Evolutionary conservation across 2,797 vertebrate genomes (phyloP).

Genomic region (Aratinga solstitialis): DNA sequence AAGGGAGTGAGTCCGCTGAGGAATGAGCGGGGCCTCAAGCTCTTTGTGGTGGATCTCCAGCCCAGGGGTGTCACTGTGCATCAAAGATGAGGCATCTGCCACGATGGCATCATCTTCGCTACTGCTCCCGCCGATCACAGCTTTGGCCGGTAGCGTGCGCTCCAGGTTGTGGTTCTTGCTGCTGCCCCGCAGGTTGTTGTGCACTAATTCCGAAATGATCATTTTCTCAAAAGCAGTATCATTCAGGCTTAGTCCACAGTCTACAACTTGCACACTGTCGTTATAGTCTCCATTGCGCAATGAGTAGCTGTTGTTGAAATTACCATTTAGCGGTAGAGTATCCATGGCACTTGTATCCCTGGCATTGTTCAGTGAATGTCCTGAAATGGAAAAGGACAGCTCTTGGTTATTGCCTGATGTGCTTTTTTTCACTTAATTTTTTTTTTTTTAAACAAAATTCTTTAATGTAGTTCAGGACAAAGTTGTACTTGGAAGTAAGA

Average conservation of each 20-base stretch:
- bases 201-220: constrained; percentile 99
- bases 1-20: constrained; percentile 99
- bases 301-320: constrained; percentile 99
- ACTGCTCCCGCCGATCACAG: constrained; percentile 87
- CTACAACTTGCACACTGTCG: constrained; percentile 92
- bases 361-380: constrained; percentile 99
- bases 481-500: constrained; percentile 74
- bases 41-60: constrained; percentile 91
- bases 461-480: constrained; percentile 99
- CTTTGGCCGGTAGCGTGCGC: constrained; percentile 86
- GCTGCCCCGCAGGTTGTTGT: constrained; percentile 96
- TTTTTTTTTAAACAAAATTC: constrained; percentile 57
- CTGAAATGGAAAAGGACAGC: constrained; percentile 83
- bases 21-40: constrained; percentile 95
- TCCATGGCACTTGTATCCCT: constrained; percentile 99
- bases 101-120: constrained; percentile 90
- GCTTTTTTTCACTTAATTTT: neutral
- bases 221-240: constrained; percentile 99
- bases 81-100: constrained; percentile 90
- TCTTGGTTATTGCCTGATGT: constrained; percentile 52
- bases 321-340: constrained; percentile 99
- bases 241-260: constrained; percentile 97
- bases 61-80: constrained; percentile 87
- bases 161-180: constrained; percentile 92
- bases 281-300: constrained; percentile 94